Base-by-base conservation (phyloP, 2,797 vertebrate species). In the Phrynocephalus forsythii region DNA sequence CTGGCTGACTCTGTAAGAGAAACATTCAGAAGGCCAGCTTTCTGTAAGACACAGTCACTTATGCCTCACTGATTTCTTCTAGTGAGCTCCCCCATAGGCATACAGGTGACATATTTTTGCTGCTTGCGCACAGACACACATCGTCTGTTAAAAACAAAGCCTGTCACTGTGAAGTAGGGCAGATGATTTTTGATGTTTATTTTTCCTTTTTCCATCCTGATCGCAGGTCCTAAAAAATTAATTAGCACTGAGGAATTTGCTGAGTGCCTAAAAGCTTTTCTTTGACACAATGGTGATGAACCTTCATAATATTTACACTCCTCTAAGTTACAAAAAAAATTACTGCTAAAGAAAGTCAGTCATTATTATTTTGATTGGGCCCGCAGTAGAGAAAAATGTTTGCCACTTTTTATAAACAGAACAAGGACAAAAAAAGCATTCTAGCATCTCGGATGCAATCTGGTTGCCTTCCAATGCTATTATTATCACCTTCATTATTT, bases 161-260 rank as follows among this genome's bases (percentile, higher is more conserved):
- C 85, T 81, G 82, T 1, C 0, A 44, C 87, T 87, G 71, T 75
- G 79, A 83, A 88, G n/a, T 88, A 79, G 78, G n/a, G 11, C 10
- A 68, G 5, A 20, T 24, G 8, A 63, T 73, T 69, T 83, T 30
- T 22, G 18, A 88, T 6, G 10, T 63, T 79, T 92, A 9, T 2
- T 28, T 44, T 87, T 77, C 82, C 86, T 87, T 63, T 82, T 84
- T 48, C 44, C 67, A 38, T 22, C 79, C 81, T 83, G 77, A 66
- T 73, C 68, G 52, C 16, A 1, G 2, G 38, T 71, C 88, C 20
- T 77, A 89, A 89, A 91, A 69, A 78, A 81, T 44, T 88, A 88
- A 91, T 89, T 84, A 30, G 80, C 13, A 52, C 16, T 72, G 2
- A 38, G 28, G 22, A 90, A 79, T 85, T 50, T 77, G 44, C 79